Evolutionary conservation across 2,113 vertebrate species (phyloP).

Genomic region (Suricata suricatta): DNA sequence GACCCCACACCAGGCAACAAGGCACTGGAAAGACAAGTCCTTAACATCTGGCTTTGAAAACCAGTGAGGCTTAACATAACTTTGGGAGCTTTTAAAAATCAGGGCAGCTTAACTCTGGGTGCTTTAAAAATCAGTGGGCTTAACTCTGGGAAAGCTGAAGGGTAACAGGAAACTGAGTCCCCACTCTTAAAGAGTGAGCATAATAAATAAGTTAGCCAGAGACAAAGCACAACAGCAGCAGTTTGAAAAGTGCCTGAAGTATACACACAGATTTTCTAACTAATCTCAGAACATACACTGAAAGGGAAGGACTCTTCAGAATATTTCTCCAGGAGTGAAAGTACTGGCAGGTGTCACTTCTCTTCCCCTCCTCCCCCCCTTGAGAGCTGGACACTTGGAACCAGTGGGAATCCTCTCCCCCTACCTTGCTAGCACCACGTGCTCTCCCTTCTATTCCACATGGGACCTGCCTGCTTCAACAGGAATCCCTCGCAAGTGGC

Average conservation of each 20-base stretch:
- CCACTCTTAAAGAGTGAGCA: not conserved
- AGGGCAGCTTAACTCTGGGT: not conserved
- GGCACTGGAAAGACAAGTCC: not conserved
- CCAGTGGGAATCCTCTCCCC: not conserved
- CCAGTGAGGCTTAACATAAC: not conserved
- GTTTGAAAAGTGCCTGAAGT: not conserved
- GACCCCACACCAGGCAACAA: not conserved
- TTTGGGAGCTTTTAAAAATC: too few species aligned
- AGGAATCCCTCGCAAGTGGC: not conserved
- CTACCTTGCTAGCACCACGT: not conserved
- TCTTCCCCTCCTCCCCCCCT: not conserved
- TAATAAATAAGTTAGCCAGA: not conserved
- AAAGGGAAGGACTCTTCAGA: not conserved
- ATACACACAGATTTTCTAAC: not conserved
- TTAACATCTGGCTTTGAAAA: not conserved
- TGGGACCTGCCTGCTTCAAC: not conserved
- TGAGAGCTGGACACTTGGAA: not conserved
- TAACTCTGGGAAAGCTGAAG: not conserved
- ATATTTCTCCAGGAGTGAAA: not conserved
- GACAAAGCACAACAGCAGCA: not conserved
- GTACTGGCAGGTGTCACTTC: not conserved
- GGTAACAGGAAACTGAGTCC: not conserved
- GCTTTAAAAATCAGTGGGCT: not conserved
- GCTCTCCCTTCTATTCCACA: not conserved
- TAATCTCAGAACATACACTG: not conserved